Conservation (phyloP, 2,113 vertebrate species). For the Silurus glanis region DNA sequence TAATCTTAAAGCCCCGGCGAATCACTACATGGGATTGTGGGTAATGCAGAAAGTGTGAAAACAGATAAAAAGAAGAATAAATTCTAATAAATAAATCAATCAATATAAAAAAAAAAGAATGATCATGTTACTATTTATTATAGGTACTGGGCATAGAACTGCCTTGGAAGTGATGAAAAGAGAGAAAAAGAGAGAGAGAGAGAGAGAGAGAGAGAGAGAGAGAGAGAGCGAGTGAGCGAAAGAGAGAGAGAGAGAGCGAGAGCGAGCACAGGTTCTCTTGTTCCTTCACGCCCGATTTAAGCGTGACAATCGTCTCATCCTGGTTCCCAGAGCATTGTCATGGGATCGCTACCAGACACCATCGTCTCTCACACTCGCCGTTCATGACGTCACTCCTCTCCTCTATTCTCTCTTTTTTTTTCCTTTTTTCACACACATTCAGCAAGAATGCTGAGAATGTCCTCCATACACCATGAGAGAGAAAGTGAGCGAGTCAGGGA, state of each 20-base stretch:
- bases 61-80: not conserved
- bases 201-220: not conserved
- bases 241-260: not conserved
- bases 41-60: not conserved
- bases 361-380: slow-evolving; percentile 56
- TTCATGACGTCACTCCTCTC: slow-evolving; percentile 32
- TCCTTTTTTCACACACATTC: slow-evolving; percentile 60
- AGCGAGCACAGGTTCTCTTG: slow-evolving; percentile 20
- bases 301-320: slow-evolving; percentile 41
- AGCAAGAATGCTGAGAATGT: slow-evolving; percentile 69
- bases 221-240: too few relatives aligned
- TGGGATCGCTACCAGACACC: slow-evolving; percentile 64
- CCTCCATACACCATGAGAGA: slow-evolving; percentile 63
- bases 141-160: not conserved
- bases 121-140: not conserved
- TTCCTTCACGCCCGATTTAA: slow-evolving; percentile 38
- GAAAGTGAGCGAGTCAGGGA: too few relatives aligned
- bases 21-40: not conserved
- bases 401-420: slow-evolving; percentile 30
- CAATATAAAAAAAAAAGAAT: not conserved
- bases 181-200: not conserved
- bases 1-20: too few relatives aligned
- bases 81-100: not conserved
- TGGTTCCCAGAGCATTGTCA: slow-evolving; percentile 54
- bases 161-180: not conserved